These are phyloP conservation scores for Heterotilapia buettikoferi DNA, from an alignment of 2,113 vertebrate species.

Conservation along the genomic window DNA sequence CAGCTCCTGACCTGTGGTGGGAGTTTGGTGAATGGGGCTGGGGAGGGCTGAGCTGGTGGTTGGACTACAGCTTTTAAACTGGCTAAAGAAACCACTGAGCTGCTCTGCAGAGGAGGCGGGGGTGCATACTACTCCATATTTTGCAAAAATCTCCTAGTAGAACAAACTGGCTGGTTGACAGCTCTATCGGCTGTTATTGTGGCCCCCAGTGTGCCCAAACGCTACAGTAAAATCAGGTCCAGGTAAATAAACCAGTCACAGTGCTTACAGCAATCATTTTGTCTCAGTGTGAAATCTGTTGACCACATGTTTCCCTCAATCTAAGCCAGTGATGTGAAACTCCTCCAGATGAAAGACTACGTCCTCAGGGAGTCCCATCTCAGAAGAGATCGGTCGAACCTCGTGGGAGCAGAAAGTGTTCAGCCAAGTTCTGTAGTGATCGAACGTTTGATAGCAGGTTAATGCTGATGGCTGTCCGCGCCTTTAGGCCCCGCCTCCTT, in stretches of 20 bases:
- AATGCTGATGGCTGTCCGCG: not conserved
- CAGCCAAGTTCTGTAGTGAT: not conserved
- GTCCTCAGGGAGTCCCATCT: not conserved
- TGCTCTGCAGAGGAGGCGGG: not conserved
- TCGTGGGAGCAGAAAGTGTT: not conserved
- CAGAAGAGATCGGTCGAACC: not conserved
- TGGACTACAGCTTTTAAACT: not conserved
- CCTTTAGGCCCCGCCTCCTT: not conserved
- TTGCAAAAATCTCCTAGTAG: accelerated
- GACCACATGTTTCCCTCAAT: not conserved
- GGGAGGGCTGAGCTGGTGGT: not conserved
- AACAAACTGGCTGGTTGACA: not conserved
- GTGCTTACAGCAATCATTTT: not conserved
- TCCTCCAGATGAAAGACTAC: not conserved
- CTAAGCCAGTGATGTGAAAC: not conserved
- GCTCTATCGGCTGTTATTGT: not conserved
- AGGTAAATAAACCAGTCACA: not conserved
- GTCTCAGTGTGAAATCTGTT: not conserved
- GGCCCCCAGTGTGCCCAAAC: not conserved
- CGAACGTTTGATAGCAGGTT: not conserved
- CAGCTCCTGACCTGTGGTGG: not conserved
- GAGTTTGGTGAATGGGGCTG: not conserved
- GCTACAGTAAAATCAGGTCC: not conserved
- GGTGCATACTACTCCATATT: not conserved
- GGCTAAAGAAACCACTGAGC: not conserved